Base-by-base conservation (phyloP, 1,140 invertebrate genomes). In the Thaumetopoea pityocampa region DNA sequence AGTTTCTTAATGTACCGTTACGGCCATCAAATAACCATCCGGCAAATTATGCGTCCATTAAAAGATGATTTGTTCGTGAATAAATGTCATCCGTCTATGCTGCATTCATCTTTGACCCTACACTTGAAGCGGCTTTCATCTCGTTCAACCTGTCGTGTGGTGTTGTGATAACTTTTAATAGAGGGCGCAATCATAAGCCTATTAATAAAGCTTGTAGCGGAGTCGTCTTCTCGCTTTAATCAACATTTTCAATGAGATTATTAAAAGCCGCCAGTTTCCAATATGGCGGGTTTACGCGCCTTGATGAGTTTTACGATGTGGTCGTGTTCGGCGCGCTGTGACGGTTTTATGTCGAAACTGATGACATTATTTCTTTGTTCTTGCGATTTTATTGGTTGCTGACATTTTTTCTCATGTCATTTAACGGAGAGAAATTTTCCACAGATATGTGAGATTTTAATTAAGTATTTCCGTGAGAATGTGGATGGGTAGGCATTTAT, bases 241-340 rank as follows among this genome's bases (percentile, higher is more conserved):
- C 67, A 69, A 71, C 58, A 63, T 64, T 67, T 74, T 70, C 59
- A 65, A 68, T 62, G 55, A 69, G 53, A 60, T 64, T 69, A 57
- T 68, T 62, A 62, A 67, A 57, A 49, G 58, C 53, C 48, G 57
- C 43, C 32, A 27, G 26, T 18, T 30, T 23, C 35, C 40, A 44
- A 44, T 16, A 43, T 36, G 38, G 35, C 40, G 8, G 28, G 26
- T 36, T 36, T 26, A 26, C 27, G 34, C 15, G 8, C 20, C 22
- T 20, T 36, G 34, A 36, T 36, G 34, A 36, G 34, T 36, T 36
- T 36, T 36, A 36, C 18, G 33, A 36, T 36, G 9, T 26, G 22
- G 17, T 9, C 22, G 15, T 29, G 10, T 35, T 40, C 23, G 20
- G 16, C 4, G n/a, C 8, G 6, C 11, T 5, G 43, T 37, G 33